phyloP scores from a whole-genome alignment of 37 sponge, comb jelly and placozoan genomes.

The Cliona cf. orientalis region DNA sequence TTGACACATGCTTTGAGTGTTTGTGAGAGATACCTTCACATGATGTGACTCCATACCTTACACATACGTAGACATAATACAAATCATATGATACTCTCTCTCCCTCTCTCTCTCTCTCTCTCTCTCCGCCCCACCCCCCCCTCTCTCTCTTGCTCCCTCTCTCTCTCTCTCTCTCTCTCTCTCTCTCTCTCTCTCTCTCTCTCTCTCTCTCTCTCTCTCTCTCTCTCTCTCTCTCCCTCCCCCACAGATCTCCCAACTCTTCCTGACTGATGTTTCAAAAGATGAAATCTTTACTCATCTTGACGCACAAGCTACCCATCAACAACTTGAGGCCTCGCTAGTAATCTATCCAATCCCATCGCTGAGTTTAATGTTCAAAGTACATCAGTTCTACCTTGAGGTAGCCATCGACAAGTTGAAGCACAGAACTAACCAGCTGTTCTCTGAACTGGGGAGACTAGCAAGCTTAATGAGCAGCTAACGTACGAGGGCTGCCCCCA shows the following conservation, averaged over 20 bases:
- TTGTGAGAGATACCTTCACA: no score
- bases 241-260: constrained; percentile 21
- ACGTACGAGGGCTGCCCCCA: no score
- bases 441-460: constrained; percentile 33
- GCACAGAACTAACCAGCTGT: constrained; percentile 2
- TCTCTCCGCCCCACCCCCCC: not conserved
- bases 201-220: not conserved
- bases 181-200: not conserved
- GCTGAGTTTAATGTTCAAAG: constrained; percentile 39
- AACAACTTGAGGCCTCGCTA: constrained; percentile 26
- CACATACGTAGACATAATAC: not conserved
- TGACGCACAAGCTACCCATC: constrained; percentile 37
- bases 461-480: constrained; percentile 26
- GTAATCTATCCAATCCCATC: constrained; percentile 37
- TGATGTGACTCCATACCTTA: not conserved
- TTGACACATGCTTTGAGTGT: no score
- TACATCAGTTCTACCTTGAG: constrained; percentile 73
- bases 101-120: not conserved
- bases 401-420: constrained; percentile 21
- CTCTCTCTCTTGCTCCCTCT: not conserved
- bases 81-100: no score
- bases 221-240: not conserved
- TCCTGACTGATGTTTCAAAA: constrained; percentile 61
- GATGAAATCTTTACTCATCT: constrained; percentile 40
- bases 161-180: not conserved